Evolutionary conservation across 1,140 invertebrate genomes (phyloP), one percentile per base, ranked within the genome.

Genomic region (Cotesia glomerata): DNA sequence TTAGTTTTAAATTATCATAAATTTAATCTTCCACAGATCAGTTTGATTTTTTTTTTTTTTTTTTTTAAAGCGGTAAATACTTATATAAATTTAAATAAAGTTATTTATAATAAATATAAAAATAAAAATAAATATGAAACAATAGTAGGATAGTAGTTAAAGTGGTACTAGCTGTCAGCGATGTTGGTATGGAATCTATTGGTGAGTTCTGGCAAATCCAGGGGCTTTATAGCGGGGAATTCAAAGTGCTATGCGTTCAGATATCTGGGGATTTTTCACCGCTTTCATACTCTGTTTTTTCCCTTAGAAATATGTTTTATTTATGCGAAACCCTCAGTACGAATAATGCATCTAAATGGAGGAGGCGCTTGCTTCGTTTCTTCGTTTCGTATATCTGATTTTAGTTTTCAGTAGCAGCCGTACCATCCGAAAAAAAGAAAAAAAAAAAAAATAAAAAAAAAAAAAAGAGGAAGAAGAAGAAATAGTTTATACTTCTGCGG

Each of bases 361-460:
- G 39, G 5, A 45, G 81, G 82, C 80, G 80, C 78, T 76, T 64
- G 56, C 11, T 39, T 39, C 39, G 39, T 39, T 39, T 39, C 18
- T 39, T 39, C 39, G 77, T 66, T 75, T 81, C 74, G 63, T 78
- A 84, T 84, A 84, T 84, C 82, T 80, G 83, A 83, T 82, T 82
- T 78, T 81, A 78, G 79, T 79, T 79, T 75, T 65, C 39, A 39
- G 39, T 8, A 39, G 39, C 7, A 39, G 39, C 11, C 11, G 39
- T 39, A 26, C 18, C 18, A 26, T 26, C 18, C 18, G 2, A 26
- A 26, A 26, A 26, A 1, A 26, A 26, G 3, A 26, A 26, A 26
- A 26, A 26, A 26, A 26, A 26, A 26, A 26, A 58, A 58, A 66
- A 26, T 62, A 71, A 68, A 26, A 26, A 26, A 26, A 26, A 26